Conservation (phyloP, 1,140 invertebrate genomes). For the Aphelenchoides fujianensis region DNA sequence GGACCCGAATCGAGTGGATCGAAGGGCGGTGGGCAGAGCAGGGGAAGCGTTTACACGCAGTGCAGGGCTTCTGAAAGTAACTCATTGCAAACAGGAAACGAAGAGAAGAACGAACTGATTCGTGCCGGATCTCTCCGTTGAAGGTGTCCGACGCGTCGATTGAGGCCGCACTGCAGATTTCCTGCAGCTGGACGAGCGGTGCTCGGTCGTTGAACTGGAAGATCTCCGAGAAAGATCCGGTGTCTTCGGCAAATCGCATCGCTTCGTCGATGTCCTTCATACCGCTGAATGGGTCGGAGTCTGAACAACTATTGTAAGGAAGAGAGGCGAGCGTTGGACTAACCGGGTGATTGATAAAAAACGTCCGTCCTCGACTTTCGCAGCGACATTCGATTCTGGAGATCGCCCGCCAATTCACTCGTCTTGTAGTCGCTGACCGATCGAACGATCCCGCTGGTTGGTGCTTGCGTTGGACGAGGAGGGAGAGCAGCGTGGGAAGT, state of each 20-base stretch:
- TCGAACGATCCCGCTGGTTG: conserved; percentile 19
- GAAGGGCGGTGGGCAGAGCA: background rate
- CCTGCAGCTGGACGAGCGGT: conserved; percentile 56
- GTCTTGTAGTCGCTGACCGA: conserved; percentile 53
- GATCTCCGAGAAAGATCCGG: conserved; percentile 39
- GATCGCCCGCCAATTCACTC: conserved; percentile 35
- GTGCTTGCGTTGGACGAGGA: background rate
- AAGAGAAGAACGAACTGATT: conserved; percentile 10
- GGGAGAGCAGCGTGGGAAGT: conserved; percentile 5
- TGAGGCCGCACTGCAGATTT: conserved; percentile 57
- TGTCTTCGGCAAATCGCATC: conserved; percentile 36
- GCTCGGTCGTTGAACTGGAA: conserved; percentile 41
- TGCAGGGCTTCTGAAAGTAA: conserved; percentile 1
- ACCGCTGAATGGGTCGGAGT: conserved; percentile 31
- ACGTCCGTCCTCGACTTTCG: conserved; percentile 49
- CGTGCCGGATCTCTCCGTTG: conserved; percentile 26
- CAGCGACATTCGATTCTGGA: conserved; percentile 34
- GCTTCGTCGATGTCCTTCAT: conserved; percentile 42
- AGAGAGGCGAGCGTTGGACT: conserved; percentile 24
- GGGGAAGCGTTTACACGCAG: background rate
- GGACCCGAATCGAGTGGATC: background rate
- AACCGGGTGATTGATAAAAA: conserved; percentile 49
- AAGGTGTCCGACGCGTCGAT: conserved; percentile 45
- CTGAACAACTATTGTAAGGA: conserved; percentile 23
- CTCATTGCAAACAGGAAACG: background rate